Evolutionary conservation across 2,113 vertebrate genomes (phyloP).

Genomic region (Ciconia stormi): DNA sequence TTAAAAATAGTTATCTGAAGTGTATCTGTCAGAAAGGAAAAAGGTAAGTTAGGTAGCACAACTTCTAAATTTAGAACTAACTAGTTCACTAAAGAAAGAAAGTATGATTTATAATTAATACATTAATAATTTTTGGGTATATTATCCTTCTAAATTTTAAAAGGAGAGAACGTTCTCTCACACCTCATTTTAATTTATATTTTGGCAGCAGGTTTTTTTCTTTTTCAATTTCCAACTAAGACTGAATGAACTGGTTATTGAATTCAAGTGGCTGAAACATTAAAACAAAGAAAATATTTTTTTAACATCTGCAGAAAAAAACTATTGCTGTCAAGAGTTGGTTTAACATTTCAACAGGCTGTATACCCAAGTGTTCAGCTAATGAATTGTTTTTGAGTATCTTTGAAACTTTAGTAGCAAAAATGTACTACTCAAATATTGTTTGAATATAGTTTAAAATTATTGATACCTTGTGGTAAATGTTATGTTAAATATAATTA

Average conservation of each 20-base stretch:
- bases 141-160: not conserved
- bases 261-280: not conserved
- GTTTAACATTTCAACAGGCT: not conserved
- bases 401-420: not conserved
- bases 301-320: not conserved
- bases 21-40: not conserved
- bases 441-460: not conserved
- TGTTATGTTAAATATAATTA: not conserved
- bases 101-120: not conserved
- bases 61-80: not conserved
- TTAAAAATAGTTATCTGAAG: not conserved
- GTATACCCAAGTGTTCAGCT: not conserved
- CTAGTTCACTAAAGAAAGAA: not conserved
- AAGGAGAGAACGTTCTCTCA: not conserved
- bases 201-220: not conserved
- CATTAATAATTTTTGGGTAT: not conserved
- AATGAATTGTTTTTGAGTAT: not conserved
- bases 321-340: not conserved
- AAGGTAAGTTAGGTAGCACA: not conserved
- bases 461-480: not conserved
- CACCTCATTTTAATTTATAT: not conserved
- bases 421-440: not conserved
- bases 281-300: not conserved
- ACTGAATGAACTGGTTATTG: not conserved
- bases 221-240: not conserved